Evolutionary conservation across 2,888 invertebrate species (phyloP), one percentile per base, ranked within the genome.

Genomic region (Dioctria rufipes): DNA sequence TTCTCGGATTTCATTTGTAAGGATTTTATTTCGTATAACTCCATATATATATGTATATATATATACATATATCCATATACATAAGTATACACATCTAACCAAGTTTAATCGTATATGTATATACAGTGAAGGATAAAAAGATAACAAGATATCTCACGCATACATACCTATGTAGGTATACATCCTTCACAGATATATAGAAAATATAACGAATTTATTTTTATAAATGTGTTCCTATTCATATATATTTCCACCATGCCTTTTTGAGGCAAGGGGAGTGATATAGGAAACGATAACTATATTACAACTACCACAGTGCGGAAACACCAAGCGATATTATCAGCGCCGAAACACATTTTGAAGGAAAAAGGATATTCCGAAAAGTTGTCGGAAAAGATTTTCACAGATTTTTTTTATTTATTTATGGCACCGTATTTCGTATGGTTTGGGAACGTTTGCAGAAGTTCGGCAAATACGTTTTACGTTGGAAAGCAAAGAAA

Each of bases 351-450:
- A 77, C 40, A 77, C 77, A 77, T 66, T 78, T 66, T 54, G 49
- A 78, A 46, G 13, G 58, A 66, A 78, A 42, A 81, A 43, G 77
- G 80, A 78, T 69, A 78, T 69, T 67, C 61, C 25, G 63, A 67
- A 77, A 81, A 81, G 80, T 81, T 81, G 80, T 77, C 66, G 77
- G 80, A 77, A 81, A 81, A 81, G 80, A 81, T 81, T 81, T 81
- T 61, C 78, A 78, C 77, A 81, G 80, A 81, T 81, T 81, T 81
- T 25, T 78, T 81, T 81, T 81, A 78, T 81, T 81, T 81, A 81
- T 81, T 81, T 81, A 81, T 81, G 43, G 75, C 77, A 4, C 67
- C 63, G 73, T 46, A 73, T 67, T 73, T 37, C 49, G 63, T 42
- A 77, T 63, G 63, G 25, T 58, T 69, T 49, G 42, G 51, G 66